Base-by-base conservation (phyloP, 1,140 invertebrate species). In the Danaus melanippus region DNA sequence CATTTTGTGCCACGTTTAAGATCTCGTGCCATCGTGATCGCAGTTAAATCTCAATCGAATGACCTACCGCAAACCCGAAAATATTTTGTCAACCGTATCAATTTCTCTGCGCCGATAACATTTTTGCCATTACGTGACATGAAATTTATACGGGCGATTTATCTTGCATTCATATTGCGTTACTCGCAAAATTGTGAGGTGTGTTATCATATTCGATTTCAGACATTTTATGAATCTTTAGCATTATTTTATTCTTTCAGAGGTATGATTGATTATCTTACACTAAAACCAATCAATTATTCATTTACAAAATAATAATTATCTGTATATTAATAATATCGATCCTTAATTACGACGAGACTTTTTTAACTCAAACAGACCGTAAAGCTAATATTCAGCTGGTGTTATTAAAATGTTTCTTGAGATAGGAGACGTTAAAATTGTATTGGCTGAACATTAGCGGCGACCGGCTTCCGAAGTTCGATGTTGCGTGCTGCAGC, bases 121-220 rank as follows among this genome's bases (percentile, higher is more conserved):
- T 78, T 84, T 79, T 80, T 82, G 70, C 73, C 73, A 63, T 77
- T 79, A 84, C 83, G 79, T 84, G 83, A 84, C 79, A 64, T 67
- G 77, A 77, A 82, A 83, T 83, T 84, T 76, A 81, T 83, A 74
- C 71, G 67, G 68, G 62, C 71, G 74, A 84, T 86, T 81, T 83
- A 83, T 86, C 79, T 77, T 74, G 73, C 71, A 76, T 79, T 82
- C 79, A 75, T 79, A 80, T 83, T 79, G 72, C 76, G 71, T 81
- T 74, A 74, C 69, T 71, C 61, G 71, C 69, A 63, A 75, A 79
- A 78, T 81, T 78, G 71, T 70, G 68, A 78, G 71, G 69, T 76
- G 65, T 75, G 64, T 74, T 83, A 83, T 79, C 77, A 57, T 76
- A 63, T 60, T 64, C 65, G 53, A 54, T 50, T 64, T 62, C 66